Base-by-base conservation (phyloP, 2,888 invertebrate genomes). In the Lithophane ornitopus region DNA sequence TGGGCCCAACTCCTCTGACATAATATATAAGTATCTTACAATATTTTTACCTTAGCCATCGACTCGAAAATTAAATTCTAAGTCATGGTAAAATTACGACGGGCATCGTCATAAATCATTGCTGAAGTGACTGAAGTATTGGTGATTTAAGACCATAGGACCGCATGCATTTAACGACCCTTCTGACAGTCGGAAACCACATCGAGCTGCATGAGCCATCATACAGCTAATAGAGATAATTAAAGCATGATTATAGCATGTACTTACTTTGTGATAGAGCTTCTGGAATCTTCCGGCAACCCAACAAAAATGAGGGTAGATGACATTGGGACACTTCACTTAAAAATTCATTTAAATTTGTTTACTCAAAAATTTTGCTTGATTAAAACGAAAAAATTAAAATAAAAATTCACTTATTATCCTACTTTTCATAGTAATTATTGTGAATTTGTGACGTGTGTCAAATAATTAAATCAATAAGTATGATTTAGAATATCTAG, bases 261-360 rank as follows among this genome's bases (percentile, higher is more conserved):
- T 59, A 79, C 28, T 58, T 77, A 96, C 96, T 93, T 96, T 85
- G 94, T 97, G 94, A 98, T 97, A 62, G 97, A 97, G 90, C 97
- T 97, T 91, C 97, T 97, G 80, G 95, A 96, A 87, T 97, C 97
- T 87, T 97, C 97, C 65, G 95, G 95, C 82, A 97, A 89, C 78
- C 97, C 97, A 81, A 97, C 96, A 89, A 96, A 97, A 78, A 97
- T 97, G 71, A 97, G 93, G 59, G 97, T 97, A 69, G 97, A 97
- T 91, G 97, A 97, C 97, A 97, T 97, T 89, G 89, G 93, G 88
- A 86, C 82, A 88, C 81, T 81, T 85, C 90, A 91, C 88, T 26
- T 76, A 85, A 85, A 28, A 75, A 56, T 6, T 87, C 90, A 91
- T 89, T 80, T 16, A 16, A 66, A 62, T 71, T 75, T 22, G 1